A percentile compares a stretch with the other conserved stretches of the same genome.
phyloP scores from a whole-genome alignment of 2,113 vertebrate genomes.

The Poecilia latipinna region DNA sequence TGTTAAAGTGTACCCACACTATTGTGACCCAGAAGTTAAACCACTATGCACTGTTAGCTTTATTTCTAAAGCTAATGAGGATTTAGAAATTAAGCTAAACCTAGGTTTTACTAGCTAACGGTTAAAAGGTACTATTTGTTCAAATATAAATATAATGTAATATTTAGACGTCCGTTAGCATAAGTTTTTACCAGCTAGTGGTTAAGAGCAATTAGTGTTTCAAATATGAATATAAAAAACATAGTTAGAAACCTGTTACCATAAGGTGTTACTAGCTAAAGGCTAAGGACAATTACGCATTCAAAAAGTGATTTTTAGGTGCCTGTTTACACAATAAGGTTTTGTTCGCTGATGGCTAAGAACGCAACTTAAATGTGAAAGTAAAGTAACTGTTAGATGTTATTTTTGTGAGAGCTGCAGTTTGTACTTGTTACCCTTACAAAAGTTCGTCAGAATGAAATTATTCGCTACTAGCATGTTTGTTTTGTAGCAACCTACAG shows the following conservation, averaged over 20 bases:
- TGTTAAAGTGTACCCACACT: neutral
- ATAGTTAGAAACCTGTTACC: neutral
- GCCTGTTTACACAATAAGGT: neutral
- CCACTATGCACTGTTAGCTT: neutral
- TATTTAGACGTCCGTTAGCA: neutral
- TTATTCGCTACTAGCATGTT: neutral
- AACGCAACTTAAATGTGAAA: constrained; percentile 8
- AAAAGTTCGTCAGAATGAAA: neutral
- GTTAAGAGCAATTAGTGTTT: constrained; percentile 9
- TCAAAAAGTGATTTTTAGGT: neutral
- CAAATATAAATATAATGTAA: neutral
- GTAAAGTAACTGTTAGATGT: neutral
- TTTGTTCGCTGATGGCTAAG: neutral
- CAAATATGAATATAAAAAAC: constrained; percentile 16
- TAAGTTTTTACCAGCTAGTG: neutral
- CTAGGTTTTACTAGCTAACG: neutral
- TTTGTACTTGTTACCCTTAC: neutral
- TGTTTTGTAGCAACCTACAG: neutral
- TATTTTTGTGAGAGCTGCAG: neutral
- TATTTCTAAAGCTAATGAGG: no score
- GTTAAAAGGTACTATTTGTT: neutral
- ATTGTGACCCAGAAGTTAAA: constrained; percentile 33
- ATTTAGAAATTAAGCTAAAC: no score
- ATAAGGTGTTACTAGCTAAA: neutral
- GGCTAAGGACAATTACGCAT: neutral